Conservation (phyloP, 2,797 vertebrate genomes). For the Neostethus bicornis region DNA sequence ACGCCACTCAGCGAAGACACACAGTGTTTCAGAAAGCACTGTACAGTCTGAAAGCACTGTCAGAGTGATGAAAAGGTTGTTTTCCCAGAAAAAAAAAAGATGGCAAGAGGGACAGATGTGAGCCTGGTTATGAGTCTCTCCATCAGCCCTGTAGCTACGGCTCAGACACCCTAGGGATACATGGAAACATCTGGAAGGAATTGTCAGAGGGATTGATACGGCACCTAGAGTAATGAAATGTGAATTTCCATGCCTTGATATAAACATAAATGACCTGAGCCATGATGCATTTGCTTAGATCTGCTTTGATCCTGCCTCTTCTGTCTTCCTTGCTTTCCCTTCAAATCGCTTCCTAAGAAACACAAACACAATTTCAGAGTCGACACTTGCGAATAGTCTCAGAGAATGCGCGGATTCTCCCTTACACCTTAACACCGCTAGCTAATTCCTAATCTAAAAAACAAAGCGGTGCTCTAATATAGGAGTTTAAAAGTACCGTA, state of each 20-base stretch:
- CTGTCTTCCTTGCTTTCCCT: conserved; percentile 28
- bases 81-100: conserved; percentile 40
- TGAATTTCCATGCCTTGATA: conserved; percentile 71
- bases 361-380: conserved; percentile 36
- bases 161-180: conserved; percentile 71
- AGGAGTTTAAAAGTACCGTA: conserved; percentile 40
- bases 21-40: conserved; percentile 40
- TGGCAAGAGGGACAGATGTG: conserved; percentile 78
- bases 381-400: conserved; percentile 26
- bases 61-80: conserved; percentile 76
- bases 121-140: conserved; percentile 65
- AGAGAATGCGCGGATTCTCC: conserved; percentile 14
- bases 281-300: conserved; percentile 59
- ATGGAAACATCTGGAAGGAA: conserved; percentile 80
- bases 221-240: conserved; percentile 78
- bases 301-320: conserved; percentile 44
- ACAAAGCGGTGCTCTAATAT: conserved; percentile 48
- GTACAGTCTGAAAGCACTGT: conserved; percentile 59
- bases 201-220: conserved; percentile 71
- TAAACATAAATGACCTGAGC: conserved; percentile 76
- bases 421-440: conserved; percentile 17
- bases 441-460: conserved; percentile 35
- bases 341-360: conserved; percentile 19
- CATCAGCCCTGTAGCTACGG: conserved; percentile 60
- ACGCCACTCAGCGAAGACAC: conserved; percentile 50